phyloP scores from a whole-genome alignment of 2,797 vertebrate species.

The Cyprinella venusta region DNA sequence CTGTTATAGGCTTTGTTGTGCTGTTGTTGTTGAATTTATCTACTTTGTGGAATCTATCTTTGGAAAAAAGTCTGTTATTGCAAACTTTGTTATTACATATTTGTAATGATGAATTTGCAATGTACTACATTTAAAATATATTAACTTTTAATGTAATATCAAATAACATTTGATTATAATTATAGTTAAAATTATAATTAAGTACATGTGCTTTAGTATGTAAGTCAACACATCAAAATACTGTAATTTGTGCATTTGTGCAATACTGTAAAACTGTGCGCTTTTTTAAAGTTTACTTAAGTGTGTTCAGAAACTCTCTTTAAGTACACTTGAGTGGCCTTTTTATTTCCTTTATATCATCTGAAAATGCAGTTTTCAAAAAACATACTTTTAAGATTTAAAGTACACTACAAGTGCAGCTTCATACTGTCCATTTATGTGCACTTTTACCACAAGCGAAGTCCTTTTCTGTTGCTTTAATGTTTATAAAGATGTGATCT shows the following conservation, averaged over 20 bases:
- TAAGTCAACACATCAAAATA: neutral
- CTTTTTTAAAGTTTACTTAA: neutral
- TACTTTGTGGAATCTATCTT: neutral
- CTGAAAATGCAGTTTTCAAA: neutral
- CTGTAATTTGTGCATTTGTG: too few species aligned
- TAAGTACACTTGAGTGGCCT: neutral
- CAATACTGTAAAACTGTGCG: too few species aligned
- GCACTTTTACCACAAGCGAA: neutral
- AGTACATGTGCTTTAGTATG: neutral
- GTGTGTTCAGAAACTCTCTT: neutral
- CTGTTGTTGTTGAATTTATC: neutral
- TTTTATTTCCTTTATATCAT: neutral
- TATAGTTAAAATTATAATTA: neutral
- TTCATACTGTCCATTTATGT: neutral
- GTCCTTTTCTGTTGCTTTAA: constrained; percentile 6
- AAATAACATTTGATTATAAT: too few species aligned
- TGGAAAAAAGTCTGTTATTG: neutral
- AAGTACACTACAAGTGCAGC: neutral
- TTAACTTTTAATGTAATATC: neutral
- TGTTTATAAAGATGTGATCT: constrained; percentile 23
- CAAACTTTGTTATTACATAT: too few species aligned
- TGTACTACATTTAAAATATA: neutral
- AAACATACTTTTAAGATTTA: neutral
- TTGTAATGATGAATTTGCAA: neutral
- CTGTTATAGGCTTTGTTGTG: neutral